Percentiles rank a stretch among this genome's conserved stretches.
phyloP scores from a whole-genome alignment of 2,113 vertebrate genomes.

The Phaethornis superciliosus region DNA sequence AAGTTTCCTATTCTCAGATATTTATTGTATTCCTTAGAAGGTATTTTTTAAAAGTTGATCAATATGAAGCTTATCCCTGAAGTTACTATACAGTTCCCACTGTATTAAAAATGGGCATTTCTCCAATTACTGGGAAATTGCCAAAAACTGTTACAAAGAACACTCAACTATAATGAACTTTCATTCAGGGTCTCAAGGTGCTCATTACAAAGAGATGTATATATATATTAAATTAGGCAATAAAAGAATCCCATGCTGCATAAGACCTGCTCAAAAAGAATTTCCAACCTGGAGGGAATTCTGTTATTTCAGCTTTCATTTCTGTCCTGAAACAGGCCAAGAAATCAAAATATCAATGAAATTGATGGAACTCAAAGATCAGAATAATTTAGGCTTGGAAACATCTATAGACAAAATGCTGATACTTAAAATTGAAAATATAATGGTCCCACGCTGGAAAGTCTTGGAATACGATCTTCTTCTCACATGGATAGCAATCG shows the following conservation, averaged over 20 bases:
- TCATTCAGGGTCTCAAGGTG: neutral
- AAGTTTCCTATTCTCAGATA: neutral
- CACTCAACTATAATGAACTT: constrained; percentile 18
- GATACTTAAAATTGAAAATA: constrained; percentile 4
- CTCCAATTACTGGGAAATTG: neutral
- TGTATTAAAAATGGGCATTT: constrained; percentile 21
- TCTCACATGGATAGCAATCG: constrained; percentile 38
- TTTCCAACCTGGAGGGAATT: constrained; percentile 25
- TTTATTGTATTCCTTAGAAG: constrained; percentile 8
- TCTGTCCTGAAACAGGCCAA: neutral
- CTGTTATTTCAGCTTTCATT: constrained; percentile 31
- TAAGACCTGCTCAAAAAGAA: constrained; percentile 20
- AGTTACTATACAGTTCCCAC: neutral
- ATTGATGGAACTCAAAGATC: neutral
- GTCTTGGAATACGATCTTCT: neutral
- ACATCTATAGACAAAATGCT: neutral
- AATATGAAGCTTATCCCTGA: neutral
- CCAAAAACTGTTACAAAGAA: constrained; percentile 38
- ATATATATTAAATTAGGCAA: neutral
- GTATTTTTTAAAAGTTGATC: neutral
- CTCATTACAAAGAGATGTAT: neutral
- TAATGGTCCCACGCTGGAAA: neutral
- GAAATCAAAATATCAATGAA: constrained; percentile 51
- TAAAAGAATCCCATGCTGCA: neutral
- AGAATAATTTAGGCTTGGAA: constrained; percentile 23